These are phyloP conservation scores for Flexamia atlantica DNA, from an alignment of 2,888 invertebrate genomes.

Conservation along the genomic window DNA sequence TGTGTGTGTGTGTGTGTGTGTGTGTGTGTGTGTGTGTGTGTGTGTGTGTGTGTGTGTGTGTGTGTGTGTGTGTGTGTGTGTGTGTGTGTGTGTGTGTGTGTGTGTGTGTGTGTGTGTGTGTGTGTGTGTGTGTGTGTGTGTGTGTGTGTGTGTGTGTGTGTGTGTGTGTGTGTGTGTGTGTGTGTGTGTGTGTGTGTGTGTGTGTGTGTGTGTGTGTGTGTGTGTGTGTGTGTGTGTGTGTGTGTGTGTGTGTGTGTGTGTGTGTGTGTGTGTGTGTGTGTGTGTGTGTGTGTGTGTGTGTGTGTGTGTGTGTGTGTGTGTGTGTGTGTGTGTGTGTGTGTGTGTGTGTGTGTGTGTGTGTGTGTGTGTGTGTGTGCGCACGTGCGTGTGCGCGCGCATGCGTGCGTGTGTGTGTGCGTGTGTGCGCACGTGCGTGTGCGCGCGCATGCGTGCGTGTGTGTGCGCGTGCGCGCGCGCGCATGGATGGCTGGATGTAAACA, in stretches of 20 bases:
- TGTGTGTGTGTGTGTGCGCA: neutral
- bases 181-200: too few relatives aligned
- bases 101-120: too few relatives aligned
- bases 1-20: too few relatives aligned
- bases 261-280: neutral
- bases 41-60: too few relatives aligned
- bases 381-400: neutral
- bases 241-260: constrained; percentile 12
- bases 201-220: constrained; percentile 6
- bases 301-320: constrained; percentile 1
- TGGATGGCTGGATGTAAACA: too few relatives aligned
- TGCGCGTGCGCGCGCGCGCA: neutral
- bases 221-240: constrained; percentile 12
- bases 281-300: neutral
- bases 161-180: too few relatives aligned
- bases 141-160: too few relatives aligned
- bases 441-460: neutral
- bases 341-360: neutral
- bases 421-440: neutral
- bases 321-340: constrained; percentile 1
- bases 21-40: too few relatives aligned
- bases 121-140: too few relatives aligned
- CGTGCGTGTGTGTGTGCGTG: constrained; percentile 7
- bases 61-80: too few relatives aligned
- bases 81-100: too few relatives aligned